Base-by-base conservation (phyloP, 2,113 vertebrate species). In the Phalacrocorax pelagicus region DNA sequence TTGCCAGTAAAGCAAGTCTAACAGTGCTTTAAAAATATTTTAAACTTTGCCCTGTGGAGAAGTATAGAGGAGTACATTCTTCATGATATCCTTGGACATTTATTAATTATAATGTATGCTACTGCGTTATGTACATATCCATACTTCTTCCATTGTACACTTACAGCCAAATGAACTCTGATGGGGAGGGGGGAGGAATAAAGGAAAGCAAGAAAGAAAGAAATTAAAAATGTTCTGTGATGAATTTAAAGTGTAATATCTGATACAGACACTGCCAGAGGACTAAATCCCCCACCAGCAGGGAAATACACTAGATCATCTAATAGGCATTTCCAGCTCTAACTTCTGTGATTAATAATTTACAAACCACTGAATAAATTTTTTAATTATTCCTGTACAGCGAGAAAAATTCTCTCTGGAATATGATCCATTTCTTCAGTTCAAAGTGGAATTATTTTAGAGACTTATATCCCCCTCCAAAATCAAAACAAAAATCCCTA, bases 331-430 rank as follows among this genome's bases (percentile, higher is more conserved):
- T 96, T 96, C 96, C 96, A 96, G 91, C 88, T 92, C 91, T 88
- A 97, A 97, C 91, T 96, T 96, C 96, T 96, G 47, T 90, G 91
- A 97, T 97, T 97, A 96, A 97, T 97, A 97, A 97, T 97, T 97
- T 93, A 97, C 91, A 96, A 94, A 61, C 88, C 66, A 95, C 85
- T 57, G 90, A 84, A 88, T 65, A 92, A 11, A n/a, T 84, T 95
- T 92, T 73, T 87, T 93, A 95, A 97, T 94, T 96, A 88, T 95
- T 97, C 80, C 97, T 91, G 59, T 66, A 90, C 47, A 94, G 95
- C 9, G 15, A 72, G 83, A 94, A 88, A 96, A 82, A 97, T 81
- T 49, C 94, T 94, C 96, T 65, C 92, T 82, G 84, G 95, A 91
- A 85, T 93, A 94, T 5, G 67, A 92, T 67, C 65, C 21, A 46